phyloP scores from a whole-genome alignment of 2,888 invertebrate species.

The Meganola albula region DNA sequence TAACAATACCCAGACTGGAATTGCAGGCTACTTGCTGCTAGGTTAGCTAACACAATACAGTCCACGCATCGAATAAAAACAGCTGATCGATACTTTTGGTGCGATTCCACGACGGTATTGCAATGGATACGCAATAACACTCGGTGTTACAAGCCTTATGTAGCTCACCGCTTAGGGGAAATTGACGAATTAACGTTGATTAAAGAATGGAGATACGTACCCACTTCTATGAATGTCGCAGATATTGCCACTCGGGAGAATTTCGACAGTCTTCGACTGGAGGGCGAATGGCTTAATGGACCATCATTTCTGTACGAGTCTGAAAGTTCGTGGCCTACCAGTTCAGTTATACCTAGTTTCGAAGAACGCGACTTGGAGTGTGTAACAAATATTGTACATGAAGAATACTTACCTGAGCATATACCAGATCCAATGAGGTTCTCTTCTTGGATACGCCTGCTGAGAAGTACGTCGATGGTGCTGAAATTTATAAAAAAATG shows the following conservation, averaged over 20 bases:
- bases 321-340: too few species aligned
- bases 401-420: conserved; percentile 2
- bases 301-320: conserved; percentile 5
- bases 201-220: too few species aligned
- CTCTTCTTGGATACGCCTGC: conserved; percentile 4
- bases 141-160: too few species aligned
- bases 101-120: too few species aligned
- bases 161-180: too few species aligned
- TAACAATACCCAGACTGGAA: conserved; percentile 1
- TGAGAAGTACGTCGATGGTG: background rate
- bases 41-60: background rate
- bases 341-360: background rate
- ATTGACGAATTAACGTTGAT: too few species aligned
- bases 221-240: conserved; percentile 22
- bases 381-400: background rate
- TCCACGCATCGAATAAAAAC: conserved; percentile 2
- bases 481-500: conserved; percentile 4
- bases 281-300: conserved; percentile 5
- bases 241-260: too few species aligned
- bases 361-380: conserved; percentile 3
- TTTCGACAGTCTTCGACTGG: too few species aligned
- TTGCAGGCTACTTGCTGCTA: conserved; percentile 2
- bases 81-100: too few species aligned
- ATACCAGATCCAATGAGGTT: conserved; percentile 5
- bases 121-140: too few species aligned